Evolutionary conservation across 2,888 invertebrate genomes (phyloP).

Genomic region (Eupithecia exiguata): DNA sequence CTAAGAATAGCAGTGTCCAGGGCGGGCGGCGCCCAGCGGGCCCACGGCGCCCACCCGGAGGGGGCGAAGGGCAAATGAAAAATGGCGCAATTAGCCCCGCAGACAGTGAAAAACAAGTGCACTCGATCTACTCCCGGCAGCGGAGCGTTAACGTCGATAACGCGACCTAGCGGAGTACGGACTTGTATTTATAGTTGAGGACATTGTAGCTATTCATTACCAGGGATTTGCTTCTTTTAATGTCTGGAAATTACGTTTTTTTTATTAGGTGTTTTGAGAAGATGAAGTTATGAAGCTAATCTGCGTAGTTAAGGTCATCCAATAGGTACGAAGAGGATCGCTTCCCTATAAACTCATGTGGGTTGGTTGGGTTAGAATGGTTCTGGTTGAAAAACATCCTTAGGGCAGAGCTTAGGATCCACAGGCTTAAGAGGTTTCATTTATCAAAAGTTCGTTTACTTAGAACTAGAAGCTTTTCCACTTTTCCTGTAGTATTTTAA

Average conservation of each 20-base stretch:
- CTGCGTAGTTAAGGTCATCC: not conserved
- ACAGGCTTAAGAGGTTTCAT: too few species aligned
- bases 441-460: too few species aligned
- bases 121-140: slow-evolving; percentile 72
- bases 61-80: slow-evolving; percentile 64
- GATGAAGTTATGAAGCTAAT: not conserved
- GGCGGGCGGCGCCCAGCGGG: slow-evolving; percentile 43
- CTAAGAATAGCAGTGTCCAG: slow-evolving; percentile 52
- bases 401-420: not conserved
- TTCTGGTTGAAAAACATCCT: not conserved
- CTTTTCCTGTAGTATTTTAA: not conserved
- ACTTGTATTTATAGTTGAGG: slow-evolving; percentile 34
- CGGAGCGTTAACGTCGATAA: slow-evolving; percentile 63
- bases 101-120: slow-evolving; percentile 84
- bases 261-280: not conserved
- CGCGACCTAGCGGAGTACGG: slow-evolving; percentile 45
- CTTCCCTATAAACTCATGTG: not conserved
- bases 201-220: slow-evolving; percentile 7
- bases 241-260: not conserved
- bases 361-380: not conserved
- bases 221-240: not conserved
- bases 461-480: not conserved
- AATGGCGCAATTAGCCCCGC: slow-evolving; percentile 81
- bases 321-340: not conserved
- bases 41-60: slow-evolving; percentile 35